phyloP scores from a whole-genome alignment of 1,140 invertebrate genomes.

The Myzus persicae region DNA sequence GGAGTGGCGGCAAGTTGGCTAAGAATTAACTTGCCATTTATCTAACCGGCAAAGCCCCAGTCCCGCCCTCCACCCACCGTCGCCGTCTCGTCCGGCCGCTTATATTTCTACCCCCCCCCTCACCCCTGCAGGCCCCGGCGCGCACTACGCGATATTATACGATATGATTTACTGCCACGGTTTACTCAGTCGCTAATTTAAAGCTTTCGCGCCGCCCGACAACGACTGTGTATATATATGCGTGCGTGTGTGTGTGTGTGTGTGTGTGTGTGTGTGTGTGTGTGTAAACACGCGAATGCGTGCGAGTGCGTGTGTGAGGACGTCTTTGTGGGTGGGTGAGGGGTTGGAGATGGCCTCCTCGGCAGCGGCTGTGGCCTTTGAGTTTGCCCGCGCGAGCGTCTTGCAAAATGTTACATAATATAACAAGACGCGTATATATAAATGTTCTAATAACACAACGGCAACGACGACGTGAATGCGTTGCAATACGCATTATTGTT shows the following conservation, averaged over 20 bases:
- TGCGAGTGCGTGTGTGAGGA: background rate
- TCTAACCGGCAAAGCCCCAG: constrained; percentile 51
- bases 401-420: background rate
- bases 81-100: background rate
- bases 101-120: background rate
- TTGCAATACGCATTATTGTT: background rate
- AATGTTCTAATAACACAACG: too few species aligned
- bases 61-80: too few species aligned
- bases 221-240: background rate
- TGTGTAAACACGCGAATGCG: background rate
- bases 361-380: background rate
- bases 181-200: constrained; percentile 57
- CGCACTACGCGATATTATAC: background rate
- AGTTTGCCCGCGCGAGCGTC: background rate
- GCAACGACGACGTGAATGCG: background rate
- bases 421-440: background rate
- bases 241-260: background rate
- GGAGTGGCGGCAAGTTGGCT: constrained; percentile 51
- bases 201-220: constrained; percentile 50
- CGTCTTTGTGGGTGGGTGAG: fast-evolving
- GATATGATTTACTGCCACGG: constrained; percentile 56
- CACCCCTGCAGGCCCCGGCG: background rate
- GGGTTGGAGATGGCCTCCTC: background rate
- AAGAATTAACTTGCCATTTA: constrained; percentile 58
- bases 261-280: too few species aligned